Conservation (phyloP, 2,797 vertebrate genomes). For the Ispidina lecontei region DNA sequence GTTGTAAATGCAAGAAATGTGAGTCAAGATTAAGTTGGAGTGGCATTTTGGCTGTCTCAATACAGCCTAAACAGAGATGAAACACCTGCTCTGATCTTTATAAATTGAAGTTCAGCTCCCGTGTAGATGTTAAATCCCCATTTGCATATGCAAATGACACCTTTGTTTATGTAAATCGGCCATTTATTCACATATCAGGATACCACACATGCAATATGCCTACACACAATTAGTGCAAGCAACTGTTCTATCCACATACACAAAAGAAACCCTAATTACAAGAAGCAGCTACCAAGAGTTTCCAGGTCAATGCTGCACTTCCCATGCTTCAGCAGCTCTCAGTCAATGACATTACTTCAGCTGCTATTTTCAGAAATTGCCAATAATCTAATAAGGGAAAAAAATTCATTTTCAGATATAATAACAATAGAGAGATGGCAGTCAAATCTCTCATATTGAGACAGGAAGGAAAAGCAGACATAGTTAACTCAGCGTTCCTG, state of each 20-base stretch:
- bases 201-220: not conserved
- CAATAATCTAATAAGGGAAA: not conserved
- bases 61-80: not conserved
- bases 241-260: not conserved
- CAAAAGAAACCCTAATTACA: not conserved
- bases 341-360: not conserved
- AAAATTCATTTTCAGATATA: not conserved
- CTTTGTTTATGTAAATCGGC: constrained; percentile 21
- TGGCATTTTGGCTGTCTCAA: not conserved
- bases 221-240: not conserved
- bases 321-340: not conserved
- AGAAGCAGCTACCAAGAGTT: not conserved
- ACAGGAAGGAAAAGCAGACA: not conserved
- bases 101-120: constrained; percentile 17
- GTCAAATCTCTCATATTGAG: not conserved
- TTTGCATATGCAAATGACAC: constrained; percentile 6
- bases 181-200: constrained; percentile 8
- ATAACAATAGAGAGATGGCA: not conserved
- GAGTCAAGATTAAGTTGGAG: not conserved
- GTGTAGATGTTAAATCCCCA: not conserved
- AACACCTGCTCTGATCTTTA: constrained; percentile 4
- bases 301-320: not conserved
- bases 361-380: not conserved
- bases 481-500: not conserved
- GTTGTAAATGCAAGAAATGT: not conserved